These are phyloP conservation scores for Neotoma lepida DNA, from an alignment of 2,113 vertebrate species.

Conservation along the genomic window DNA sequence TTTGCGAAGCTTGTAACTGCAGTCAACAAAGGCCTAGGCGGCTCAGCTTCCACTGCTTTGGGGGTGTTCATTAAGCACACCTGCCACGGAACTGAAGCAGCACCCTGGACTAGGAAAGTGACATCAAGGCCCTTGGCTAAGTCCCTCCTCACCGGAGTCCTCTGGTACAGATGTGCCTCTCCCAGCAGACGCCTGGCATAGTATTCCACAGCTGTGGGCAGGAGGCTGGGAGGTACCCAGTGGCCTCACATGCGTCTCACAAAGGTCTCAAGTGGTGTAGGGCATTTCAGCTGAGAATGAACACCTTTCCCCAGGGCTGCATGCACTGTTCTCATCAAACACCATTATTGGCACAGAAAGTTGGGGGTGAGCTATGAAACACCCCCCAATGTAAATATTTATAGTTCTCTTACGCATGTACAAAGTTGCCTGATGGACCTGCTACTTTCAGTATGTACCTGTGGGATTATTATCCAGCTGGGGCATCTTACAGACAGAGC, in stretches of 20 bases:
- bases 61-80: not conserved
- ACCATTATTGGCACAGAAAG: not conserved
- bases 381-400: not conserved
- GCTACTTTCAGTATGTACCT: conserved; percentile 25
- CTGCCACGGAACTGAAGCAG: not conserved
- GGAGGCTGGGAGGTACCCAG: not conserved
- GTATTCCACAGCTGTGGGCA: not conserved
- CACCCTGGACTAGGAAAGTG: not conserved
- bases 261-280: not conserved
- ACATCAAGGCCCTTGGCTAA: rapidly evolving
- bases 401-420: conserved; percentile 63
- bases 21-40: not conserved
- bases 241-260: not conserved
- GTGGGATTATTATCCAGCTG: conserved; percentile 45
- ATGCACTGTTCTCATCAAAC: not conserved
- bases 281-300: not conserved
- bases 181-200: too few relatives aligned
- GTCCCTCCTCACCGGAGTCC: not conserved
- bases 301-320: too few relatives aligned
- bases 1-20: not conserved
- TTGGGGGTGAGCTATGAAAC: too few relatives aligned
- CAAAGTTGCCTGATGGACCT: not conserved
- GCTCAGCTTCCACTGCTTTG: rapidly evolving
- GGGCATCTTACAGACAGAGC: conserved; percentile 46
- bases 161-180: not conserved